A percentile compares a stretch with the other conserved stretches of the same genome.
These are phyloP conservation scores for Anguilla pacifica DNA, from an alignment of 2,797 vertebrate genomes.

Conservation along the genomic window DNA sequence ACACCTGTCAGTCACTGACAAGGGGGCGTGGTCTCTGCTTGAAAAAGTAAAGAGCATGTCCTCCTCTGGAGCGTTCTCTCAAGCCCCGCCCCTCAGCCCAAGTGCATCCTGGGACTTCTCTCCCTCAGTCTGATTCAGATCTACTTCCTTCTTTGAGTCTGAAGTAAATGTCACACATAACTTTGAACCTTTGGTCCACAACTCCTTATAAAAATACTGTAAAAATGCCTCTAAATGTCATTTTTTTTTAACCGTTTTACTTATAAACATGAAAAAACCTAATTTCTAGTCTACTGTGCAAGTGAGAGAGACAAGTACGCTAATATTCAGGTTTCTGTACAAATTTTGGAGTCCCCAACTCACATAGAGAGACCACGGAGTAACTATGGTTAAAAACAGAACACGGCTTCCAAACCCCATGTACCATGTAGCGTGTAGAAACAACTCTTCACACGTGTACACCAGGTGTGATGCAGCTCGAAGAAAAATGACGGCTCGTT, in stretches of 20 bases:
- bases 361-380: constrained; percentile 19
- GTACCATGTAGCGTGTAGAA: constrained; percentile 38
- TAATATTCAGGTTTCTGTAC: constrained; percentile 65
- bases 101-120: neutral
- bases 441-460: constrained; percentile 1
- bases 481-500: neutral
- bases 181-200: constrained; percentile 72
- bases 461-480: neutral
- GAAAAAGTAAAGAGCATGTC: neutral
- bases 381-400: constrained; percentile 48
- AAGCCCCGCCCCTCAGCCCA: neutral
- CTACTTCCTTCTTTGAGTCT: constrained; percentile 28
- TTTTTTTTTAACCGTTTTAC: constrained; percentile 53
- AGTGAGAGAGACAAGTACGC: constrained; percentile 68
- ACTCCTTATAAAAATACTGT: constrained; percentile 79
- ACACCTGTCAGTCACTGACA: constrained; percentile 13
- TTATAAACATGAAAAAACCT: constrained; percentile 74
- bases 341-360: constrained; percentile 61
- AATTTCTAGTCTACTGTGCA: constrained; percentile 73
- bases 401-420: constrained; percentile 49
- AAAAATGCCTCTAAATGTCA: constrained; percentile 74
- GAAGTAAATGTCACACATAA: constrained; percentile 65
- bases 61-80: neutral
- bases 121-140: neutral
- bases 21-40: constrained; percentile 26